Evolutionary conservation across 2,113 vertebrate genomes (phyloP), one percentile per base, ranked within the genome.

Genomic region (Gnathonemus longibarbis): DNA sequence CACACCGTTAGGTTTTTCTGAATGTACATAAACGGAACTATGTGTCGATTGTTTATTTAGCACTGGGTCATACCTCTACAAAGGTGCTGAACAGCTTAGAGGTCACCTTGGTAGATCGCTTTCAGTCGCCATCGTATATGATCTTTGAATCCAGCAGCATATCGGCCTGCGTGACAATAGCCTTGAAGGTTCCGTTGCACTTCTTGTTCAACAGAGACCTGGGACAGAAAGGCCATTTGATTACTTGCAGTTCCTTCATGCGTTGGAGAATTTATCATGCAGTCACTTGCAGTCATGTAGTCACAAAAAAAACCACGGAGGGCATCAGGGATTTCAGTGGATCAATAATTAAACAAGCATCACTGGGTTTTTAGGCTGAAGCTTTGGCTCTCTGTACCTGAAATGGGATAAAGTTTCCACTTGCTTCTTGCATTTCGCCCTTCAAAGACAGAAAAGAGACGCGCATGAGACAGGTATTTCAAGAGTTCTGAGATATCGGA

Each of bases 81-180:
- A 91, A 90, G 21, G 89, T 58, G 42, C 77, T 77, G 66, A 77
- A 91, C 39, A 90, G 84, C 27, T 85, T 85, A n/a, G 74, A 83
- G 39, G 77, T 90, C 49, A 90, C 84, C 66, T 89, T 39, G 31
- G 46, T 9, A 91, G 66, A 42, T n/a, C 80, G 87, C 53, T 88
- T 90, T 27, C 2, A 5, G 9, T 91, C 89, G 0, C 56, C 91
- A 5, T 91, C 89, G 13, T 90, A 91, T 8, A 52, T 1, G 1
- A 91, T 27, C 56, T 91, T 84, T 2, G 91, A 90, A 8, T 87
- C 91, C 21, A 90, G n/a, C 1, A 62, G 89, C 3, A 88, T 91
- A 87, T 91, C 90, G 7, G 4, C 50, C 58, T 91, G 89, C 0
- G 91, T 89, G 39, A 91, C 88, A 10, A 91, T 21, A 35, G 87